Evolutionary conservation across 2,113 vertebrate genomes (phyloP).

Genomic region (Ammodytes marinus): DNA sequence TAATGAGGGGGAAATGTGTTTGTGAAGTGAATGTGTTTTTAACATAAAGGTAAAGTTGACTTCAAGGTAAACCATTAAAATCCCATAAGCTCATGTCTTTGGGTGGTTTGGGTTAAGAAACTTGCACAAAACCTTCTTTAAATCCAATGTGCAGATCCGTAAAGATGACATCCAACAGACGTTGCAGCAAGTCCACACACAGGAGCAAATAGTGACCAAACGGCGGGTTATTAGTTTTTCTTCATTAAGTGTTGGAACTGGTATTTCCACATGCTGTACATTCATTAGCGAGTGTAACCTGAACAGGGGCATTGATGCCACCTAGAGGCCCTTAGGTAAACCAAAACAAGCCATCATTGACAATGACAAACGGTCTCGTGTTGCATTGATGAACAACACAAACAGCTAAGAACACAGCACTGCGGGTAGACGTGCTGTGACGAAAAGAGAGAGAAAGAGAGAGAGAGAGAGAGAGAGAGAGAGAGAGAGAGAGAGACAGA

Average conservation of each 20-base stretch:
- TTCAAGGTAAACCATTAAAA: not conserved
- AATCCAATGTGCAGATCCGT: not conserved
- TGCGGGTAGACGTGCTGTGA: not conserved
- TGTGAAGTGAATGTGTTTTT: not conserved
- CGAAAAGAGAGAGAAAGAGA: not conserved
- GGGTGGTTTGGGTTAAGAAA: not conserved
- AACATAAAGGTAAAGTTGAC: not conserved
- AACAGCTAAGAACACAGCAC: slow-evolving; percentile 10
- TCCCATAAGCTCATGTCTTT: not conserved
- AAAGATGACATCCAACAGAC: slow-evolving; percentile 23
- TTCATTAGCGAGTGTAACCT: slow-evolving; percentile 38
- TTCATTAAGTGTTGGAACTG: slow-evolving; percentile 52
- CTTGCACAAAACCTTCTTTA: not conserved
- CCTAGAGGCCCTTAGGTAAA: slow-evolving; percentile 61
- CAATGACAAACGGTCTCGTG: slow-evolving; percentile 39
- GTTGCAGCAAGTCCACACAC: not conserved
- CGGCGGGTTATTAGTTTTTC: slow-evolving; percentile 34
- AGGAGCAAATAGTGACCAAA: slow-evolving; percentile 13
- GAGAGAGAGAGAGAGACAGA: not conserved
- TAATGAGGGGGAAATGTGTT: not conserved
- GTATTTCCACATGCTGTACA: slow-evolving; percentile 61
- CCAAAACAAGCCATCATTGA: slow-evolving; percentile 1
- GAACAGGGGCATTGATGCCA: slow-evolving; percentile 67
- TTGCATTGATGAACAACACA: slow-evolving; percentile 19
- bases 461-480: not conserved